A percentile compares a stretch with the other conserved stretches of the same genome.
phyloP scores from a whole-genome alignment of 2,113 vertebrate genomes.

The Syngnathus typhle region DNA sequence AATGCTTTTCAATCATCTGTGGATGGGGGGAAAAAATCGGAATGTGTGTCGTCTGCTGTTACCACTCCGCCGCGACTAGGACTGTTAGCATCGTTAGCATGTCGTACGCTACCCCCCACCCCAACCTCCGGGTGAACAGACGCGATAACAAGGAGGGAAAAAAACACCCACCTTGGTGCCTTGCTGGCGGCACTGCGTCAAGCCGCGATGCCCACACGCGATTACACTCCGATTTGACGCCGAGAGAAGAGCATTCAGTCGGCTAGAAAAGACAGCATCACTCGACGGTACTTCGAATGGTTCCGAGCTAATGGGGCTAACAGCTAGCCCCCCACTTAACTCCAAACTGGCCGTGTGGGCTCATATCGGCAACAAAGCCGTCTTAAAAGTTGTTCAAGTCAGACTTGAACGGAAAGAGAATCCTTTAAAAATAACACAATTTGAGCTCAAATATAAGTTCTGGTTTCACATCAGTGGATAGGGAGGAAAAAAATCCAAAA shows the following conservation, averaged over 20 bases:
- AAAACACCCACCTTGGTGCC: conserved; percentile 47
- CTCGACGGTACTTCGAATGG: conserved; percentile 9
- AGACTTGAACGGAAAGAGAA: conserved; percentile 6
- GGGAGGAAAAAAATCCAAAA: conserved; percentile 56
- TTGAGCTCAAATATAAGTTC: not conserved
- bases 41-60: not conserved
- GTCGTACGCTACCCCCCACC: conserved; percentile 8
- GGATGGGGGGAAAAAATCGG: not conserved
- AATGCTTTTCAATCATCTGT: not conserved
- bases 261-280: conserved; percentile 9
- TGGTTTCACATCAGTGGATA: conserved; percentile 10
- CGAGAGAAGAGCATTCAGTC: conserved; percentile 13
- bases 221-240: not conserved
- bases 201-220: conserved; percentile 12
- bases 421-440: not conserved
- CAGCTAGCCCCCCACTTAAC: conserved; percentile 39
- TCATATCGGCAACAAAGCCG: conserved; percentile 29
- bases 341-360: conserved; percentile 35
- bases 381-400: conserved; percentile 39
- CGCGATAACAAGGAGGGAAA: conserved; percentile 17
- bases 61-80: not conserved
- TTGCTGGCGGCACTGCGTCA: conserved; percentile 8
- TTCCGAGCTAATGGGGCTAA: conserved; percentile 38
- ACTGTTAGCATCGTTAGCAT: conserved; percentile 52
- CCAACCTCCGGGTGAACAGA: not conserved